Evolutionary conservation across 2,888 invertebrate species (phyloP).

Genomic region (Aspidapion aeneum): DNA sequence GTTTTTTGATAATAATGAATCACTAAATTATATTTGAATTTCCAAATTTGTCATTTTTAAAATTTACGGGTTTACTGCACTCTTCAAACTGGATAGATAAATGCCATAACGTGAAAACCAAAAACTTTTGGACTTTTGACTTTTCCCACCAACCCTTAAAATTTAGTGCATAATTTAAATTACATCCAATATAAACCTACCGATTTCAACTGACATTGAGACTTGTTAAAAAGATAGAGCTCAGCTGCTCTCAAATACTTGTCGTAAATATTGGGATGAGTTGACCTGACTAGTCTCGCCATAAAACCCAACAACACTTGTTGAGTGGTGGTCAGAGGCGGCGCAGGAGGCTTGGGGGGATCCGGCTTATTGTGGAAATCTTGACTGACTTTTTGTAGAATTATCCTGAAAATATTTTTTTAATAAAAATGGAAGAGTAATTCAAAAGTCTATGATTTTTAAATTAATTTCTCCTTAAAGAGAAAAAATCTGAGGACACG

Average conservation of each 20-base stretch:
- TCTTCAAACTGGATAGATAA: too few relatives aligned
- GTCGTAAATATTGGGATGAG: slow-evolving; percentile 31
- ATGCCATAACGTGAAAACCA: too few relatives aligned
- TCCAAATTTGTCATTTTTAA: too few relatives aligned
- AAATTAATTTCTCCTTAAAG: too few relatives aligned
- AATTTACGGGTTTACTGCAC: too few relatives aligned
- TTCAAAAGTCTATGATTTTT: too few relatives aligned
- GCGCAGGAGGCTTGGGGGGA: slow-evolving; percentile 47
- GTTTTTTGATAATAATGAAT: too few relatives aligned
- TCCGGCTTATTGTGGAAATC: slow-evolving; percentile 39
- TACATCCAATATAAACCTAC: background rate
- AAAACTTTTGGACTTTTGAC: too few relatives aligned
- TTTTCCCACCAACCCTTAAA: too few relatives aligned
- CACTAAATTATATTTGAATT: too few relatives aligned
- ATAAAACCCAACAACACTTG: slow-evolving; percentile 46
- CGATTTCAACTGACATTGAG: slow-evolving; percentile 13
- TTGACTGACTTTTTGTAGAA: slow-evolving; percentile 32
- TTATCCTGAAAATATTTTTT: slow-evolving; percentile 34
- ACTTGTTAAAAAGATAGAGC: slow-evolving; percentile 23
- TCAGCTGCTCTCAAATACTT: slow-evolving; percentile 33
- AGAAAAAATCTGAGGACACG: too few relatives aligned
- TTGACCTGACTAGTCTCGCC: slow-evolving; percentile 38
- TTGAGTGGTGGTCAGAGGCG: slow-evolving; percentile 47
- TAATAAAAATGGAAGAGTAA: slow-evolving; percentile 1
- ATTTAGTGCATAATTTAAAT: too few relatives aligned